Evolutionary conservation across 2,797 vertebrate genomes (phyloP), one percentile per base, ranked within the genome.

Genomic region (Protosalanx chinensis): DNA sequence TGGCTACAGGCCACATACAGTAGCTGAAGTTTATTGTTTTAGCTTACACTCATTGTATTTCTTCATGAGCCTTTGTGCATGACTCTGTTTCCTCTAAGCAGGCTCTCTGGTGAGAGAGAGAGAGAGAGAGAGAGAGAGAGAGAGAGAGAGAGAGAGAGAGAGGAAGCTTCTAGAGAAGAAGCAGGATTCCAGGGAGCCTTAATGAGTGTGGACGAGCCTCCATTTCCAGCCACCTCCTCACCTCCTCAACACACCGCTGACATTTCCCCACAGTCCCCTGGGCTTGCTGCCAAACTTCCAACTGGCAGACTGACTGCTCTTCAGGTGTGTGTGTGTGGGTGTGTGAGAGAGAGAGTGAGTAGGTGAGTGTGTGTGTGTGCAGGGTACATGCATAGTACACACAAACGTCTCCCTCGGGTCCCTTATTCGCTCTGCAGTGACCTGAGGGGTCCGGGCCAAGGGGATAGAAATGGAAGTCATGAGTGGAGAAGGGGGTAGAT

Each of bases 391-490:
- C 10, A 27, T 37, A n/a, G 10, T 46, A 46, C 41, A 46, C 41
- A 46, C 41, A 46, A 13, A 46, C 5, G 41, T 8, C 41, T 46
- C 41, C 16, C 61, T 32, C 15, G 62, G 62, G 33, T 53, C 61
- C 71, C 73, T 56, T 58, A 74, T 56, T 65, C 58, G 79, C 69
- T 65, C 63, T 72, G 72, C 60, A 71, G 67, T 72, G 73, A 72
- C 71, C 65, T 67, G 69, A 51, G 33, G 71, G 77, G 74, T 76
- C 79, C 74, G 64, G 75, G 82, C 61, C 72, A 32, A 27, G 61
- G 62, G 57, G 78, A 75, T 76, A 81, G 81, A 87, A 86, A 78
- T 82, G 81, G 74, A 67, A 81, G 68, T 16, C 67, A 85, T 89
- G 83, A 73, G 77, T 16, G 18, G 3, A n/a, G 51, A 46, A 46